Evolutionary conservation across 2,113 vertebrate genomes (phyloP).

Genomic region (Prunella fulvescens): DNA sequence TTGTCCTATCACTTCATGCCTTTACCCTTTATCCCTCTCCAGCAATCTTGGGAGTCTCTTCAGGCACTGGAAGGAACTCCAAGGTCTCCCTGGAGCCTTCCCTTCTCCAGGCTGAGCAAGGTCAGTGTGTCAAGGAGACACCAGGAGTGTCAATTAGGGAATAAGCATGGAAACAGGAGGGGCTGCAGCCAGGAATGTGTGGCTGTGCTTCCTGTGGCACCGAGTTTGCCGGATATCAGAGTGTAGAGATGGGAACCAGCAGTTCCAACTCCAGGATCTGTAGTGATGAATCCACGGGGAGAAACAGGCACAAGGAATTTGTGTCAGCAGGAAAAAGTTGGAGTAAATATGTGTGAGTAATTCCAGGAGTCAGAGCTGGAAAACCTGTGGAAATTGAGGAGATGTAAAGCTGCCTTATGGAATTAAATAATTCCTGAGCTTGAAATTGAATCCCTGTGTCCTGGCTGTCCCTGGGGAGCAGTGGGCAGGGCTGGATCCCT

Average conservation of each 20-base stretch:
- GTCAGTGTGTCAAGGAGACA: not conserved
- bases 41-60: not conserved
- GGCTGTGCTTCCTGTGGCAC: not conserved
- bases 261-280: not conserved
- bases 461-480: not conserved
- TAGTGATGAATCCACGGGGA: not conserved
- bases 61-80: not conserved
- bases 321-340: not conserved
- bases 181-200: not conserved
- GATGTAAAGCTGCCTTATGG: not conserved
- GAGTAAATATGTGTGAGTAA: not conserved
- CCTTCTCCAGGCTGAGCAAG: not conserved
- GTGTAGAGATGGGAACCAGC: not conserved
- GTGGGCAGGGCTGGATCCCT: not conserved
- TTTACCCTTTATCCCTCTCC: not conserved
- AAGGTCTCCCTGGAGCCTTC: not conserved
- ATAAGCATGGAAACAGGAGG: not conserved
- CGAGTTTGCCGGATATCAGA: accelerated
- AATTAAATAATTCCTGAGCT: not conserved
- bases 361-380: not conserved
- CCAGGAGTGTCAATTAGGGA: not conserved
- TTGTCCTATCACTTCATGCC: not conserved
- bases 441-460: not conserved
- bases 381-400: not conserved
- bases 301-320: not conserved